phyloP scores from a whole-genome alignment of 53 echinoderm and acorn worm genomes.

The Glandiceps talaboti region DNA sequence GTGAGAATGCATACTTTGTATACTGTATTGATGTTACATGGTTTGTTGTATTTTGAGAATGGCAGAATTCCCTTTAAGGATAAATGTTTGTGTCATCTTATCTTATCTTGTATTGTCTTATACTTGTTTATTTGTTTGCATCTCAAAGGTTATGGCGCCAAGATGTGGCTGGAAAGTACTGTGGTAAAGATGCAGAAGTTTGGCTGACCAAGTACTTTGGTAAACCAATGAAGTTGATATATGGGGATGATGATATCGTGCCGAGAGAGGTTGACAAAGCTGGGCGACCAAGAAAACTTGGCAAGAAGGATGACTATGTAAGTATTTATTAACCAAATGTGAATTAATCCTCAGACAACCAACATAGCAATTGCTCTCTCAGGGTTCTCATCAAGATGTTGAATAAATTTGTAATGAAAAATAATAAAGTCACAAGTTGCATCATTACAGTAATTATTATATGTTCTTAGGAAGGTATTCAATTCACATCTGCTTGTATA shows the following conservation, averaged over 20 bases:
- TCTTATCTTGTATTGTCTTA: neutral
- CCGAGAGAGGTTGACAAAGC: neutral
- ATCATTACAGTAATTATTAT: too few relatives aligned
- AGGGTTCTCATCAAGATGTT: too few relatives aligned
- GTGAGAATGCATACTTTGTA: too few relatives aligned
- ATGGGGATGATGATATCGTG: neutral
- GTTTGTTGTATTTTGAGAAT: too few relatives aligned
- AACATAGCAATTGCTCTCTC: too few relatives aligned
- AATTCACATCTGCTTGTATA: too few relatives aligned
- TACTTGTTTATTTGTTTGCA: neutral
- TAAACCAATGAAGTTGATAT: conserved; percentile 7
- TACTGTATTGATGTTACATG: neutral
- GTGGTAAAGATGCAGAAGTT: conserved; percentile 20
- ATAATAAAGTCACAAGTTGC: too few relatives aligned
- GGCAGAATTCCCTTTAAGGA: neutral
- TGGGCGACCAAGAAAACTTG: neutral
- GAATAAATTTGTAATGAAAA: too few relatives aligned
- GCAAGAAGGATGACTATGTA: neutral
- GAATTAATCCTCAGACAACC: too few relatives aligned
- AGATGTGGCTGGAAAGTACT: conserved; percentile 24
- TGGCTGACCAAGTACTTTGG: conserved; percentile 44
- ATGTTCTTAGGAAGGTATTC: too few relatives aligned
- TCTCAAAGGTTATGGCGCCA: conserved; percentile 14
- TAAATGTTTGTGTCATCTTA: neutral
- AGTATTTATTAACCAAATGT: neutral